A percentile compares a stretch with the other conserved stretches of the same genome.
Conservation (phyloP, 2,113 vertebrate species). For the Vidua macroura region DNA sequence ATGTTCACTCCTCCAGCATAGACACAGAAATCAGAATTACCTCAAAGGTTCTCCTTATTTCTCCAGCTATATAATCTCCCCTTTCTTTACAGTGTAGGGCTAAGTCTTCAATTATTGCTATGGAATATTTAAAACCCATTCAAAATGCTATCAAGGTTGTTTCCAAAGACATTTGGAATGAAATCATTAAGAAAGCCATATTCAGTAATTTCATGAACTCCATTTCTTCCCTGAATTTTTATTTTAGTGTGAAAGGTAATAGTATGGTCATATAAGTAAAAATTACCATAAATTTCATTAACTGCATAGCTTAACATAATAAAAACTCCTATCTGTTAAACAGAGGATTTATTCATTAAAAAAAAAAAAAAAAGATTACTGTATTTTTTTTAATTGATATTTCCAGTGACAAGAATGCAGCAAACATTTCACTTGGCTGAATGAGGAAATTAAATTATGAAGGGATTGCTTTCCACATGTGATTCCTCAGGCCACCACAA, state of each 20-base stretch:
- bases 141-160: neutral
- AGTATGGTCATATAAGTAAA: neutral
- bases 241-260: neutral
- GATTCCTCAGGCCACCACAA: neutral
- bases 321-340: neutral
- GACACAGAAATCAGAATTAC: neutral
- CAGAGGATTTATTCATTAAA: neutral
- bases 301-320: neutral
- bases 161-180: neutral
- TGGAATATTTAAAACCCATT: neutral
- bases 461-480: rapidly evolving
- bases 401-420: neutral
- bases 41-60: neutral
- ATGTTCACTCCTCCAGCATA: neutral
- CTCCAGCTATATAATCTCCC: neutral
- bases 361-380: neutral
- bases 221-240: neutral
- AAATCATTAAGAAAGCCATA: neutral
- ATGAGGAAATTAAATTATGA: neutral
- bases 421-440: neutral
- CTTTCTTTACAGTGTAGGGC: neutral
- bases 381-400: neutral
- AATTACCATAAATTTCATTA: neutral
- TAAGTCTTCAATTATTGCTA: neutral
- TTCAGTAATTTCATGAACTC: neutral